Conservation (phyloP, 1,140 invertebrate genomes). For the Penaeus japonicus region DNA sequence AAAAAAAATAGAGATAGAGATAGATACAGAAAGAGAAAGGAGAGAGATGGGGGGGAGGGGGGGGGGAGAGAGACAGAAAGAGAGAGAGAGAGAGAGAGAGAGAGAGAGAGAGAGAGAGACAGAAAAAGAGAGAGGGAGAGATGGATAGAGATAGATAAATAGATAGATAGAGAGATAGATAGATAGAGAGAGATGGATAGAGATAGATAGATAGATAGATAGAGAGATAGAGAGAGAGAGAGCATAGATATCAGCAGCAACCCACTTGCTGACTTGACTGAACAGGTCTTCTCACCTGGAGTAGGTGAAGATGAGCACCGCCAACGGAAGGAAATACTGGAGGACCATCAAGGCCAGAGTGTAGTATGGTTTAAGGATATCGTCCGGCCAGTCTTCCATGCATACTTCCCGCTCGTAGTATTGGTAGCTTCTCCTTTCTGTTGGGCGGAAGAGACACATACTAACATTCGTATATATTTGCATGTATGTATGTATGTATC, state of each 20-base stretch:
- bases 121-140: neutral
- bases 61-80: neutral
- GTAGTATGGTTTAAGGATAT: slow-evolving; percentile 79
- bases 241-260: neutral
- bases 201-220: neutral
- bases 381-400: slow-evolving; percentile 72
- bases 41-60: no score
- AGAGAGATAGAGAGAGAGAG: neutral
- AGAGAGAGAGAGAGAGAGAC: neutral
- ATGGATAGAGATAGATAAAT: no score
- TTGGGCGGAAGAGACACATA: neutral
- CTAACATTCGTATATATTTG: neutral
- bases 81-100: neutral
- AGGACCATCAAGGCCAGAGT: slow-evolving; percentile 79
- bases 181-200: neutral
- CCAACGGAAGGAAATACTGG: slow-evolving; percentile 85
- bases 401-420: slow-evolving; percentile 76
- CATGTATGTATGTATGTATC: neutral
- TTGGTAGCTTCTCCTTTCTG: slow-evolving; percentile 85
- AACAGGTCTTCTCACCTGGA: slow-evolving; percentile 65
- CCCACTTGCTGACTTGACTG: neutral
- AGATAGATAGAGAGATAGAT: neutral
- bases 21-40: no score
- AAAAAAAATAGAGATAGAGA: no score
- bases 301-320: slow-evolving; percentile 86